A percentile compares a stretch with the other conserved stretches of the same genome.
phyloP scores from a whole-genome alignment of 2,888 invertebrate species.

The Drosophila infuscata region DNA sequence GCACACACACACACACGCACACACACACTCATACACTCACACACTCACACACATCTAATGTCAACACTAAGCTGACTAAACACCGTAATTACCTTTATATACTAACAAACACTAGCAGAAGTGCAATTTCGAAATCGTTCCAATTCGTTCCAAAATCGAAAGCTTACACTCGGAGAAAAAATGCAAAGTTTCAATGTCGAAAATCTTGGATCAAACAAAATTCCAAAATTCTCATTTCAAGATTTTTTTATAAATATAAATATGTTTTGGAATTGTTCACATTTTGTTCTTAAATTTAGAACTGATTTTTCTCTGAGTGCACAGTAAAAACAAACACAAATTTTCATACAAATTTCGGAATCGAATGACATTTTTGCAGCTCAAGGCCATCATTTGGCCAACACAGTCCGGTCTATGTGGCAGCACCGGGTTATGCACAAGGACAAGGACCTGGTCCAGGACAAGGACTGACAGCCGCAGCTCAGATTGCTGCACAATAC shows the following conservation, averaged over 20 bases:
- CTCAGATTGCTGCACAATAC: constrained; percentile 84
- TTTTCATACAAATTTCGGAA: constrained; percentile 24
- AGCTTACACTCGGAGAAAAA: constrained; percentile 12
- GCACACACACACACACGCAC: not conserved
- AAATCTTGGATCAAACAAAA: not conserved
- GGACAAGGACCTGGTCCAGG: constrained; percentile 30
- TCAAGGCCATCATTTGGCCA: constrained; percentile 61
- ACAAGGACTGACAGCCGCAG: constrained; percentile 54
- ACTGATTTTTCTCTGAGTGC: not conserved
- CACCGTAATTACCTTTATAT: constrained; percentile 10
- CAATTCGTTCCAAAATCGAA: constrained; percentile 24
- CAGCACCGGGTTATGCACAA: constrained; percentile 16
- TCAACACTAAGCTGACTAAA: constrained; percentile 20
- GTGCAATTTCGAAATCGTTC: not conserved
- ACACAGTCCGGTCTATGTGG: constrained; percentile 78
- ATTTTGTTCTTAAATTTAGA: no score
- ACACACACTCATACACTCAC: not conserved
- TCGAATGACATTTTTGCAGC: constrained; percentile 45
- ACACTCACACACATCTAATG: not conserved
- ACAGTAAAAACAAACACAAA: constrained; percentile 1
- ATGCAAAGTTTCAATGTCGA: not conserved
- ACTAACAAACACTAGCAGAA: constrained; percentile 14
- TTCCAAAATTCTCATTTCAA: not conserved
- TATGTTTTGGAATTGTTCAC: not conserved
- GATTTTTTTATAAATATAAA: not conserved